Base-by-base conservation (phyloP, 2,113 vertebrate genomes). In the Nerophis ophidion region DNA sequence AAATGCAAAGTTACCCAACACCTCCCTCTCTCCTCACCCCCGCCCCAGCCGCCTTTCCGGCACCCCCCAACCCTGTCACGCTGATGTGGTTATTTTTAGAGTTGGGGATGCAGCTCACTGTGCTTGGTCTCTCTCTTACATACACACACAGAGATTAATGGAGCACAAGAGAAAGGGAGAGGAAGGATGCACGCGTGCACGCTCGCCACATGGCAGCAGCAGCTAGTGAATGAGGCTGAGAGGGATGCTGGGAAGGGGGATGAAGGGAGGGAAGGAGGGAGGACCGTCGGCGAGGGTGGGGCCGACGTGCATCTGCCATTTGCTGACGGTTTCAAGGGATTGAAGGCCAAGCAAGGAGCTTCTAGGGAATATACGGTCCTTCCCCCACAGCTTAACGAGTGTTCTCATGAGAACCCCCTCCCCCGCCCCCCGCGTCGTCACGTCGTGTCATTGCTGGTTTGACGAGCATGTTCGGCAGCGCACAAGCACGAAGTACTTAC, bases 51-150 rank as follows among this genome's bases (percentile, higher is more conserved):
- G 8, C n/a, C 14, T 49, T 51, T 26, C 26, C 6, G 70, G 71
- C 40, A 40, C 60, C 68, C 65, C 63, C 34, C 53, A 42, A 15
- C 45, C 63, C 74, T 81, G 80, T 87, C 81, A 85, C 81, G 81
- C 85, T 79, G 68, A 86, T 83, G 72, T 68, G 77, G 85, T 83
- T 91, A 90, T 91, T 91, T 90, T 90, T 91, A 91, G 89, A 75
- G 68, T 79, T 87, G 82, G 86, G 83, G 86, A 84, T 86, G 83
- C 75, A 83, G 81, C 79, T 66, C 74, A 38, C 79, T 81, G 75
- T 76, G 81, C 84, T 75, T 47, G 71, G 26, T 26, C 26, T 26
- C 72, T 81, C 40, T 44, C 40, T 44, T 11, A 44, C 40, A 44
- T 11, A 9, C 76, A 83, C 82, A 81, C 79, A 68, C 71, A 81